Conservation (phyloP, 2,888 invertebrate species). For the Folsomia manolachei region DNA sequence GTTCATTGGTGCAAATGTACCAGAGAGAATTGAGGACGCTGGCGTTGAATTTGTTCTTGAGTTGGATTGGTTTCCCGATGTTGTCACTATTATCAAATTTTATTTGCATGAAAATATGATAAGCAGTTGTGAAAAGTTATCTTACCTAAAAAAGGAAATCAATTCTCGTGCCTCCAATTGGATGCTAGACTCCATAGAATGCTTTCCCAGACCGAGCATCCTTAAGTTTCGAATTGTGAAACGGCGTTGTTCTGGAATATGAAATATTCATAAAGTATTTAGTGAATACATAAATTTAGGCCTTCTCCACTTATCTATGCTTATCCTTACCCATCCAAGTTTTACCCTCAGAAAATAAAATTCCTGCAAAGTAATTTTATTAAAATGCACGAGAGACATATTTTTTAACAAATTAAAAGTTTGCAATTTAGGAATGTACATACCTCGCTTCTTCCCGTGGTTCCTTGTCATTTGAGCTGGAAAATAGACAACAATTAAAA, state of each 20-base stretch:
- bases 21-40: slow-evolving; percentile 49
- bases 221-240: slow-evolving; percentile 42
- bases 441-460: slow-evolving; percentile 47
- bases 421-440: background rate
- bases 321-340: no score
- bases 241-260: slow-evolving; percentile 45
- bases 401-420: background rate
- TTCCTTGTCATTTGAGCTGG: slow-evolving; percentile 46
- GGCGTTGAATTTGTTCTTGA: slow-evolving; percentile 46
- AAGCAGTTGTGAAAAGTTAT: background rate
- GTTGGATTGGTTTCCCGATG: slow-evolving; percentile 42
- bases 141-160: slow-evolving; percentile 42
- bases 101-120: background rate
- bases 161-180: slow-evolving; percentile 46
- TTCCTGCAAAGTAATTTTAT: slow-evolving; percentile 19
- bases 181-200: slow-evolving; percentile 43
- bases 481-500: no score
- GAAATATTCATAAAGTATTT: no score
- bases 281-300: no score
- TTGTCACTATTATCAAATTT: slow-evolving; percentile 36
- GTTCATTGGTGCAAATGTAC: slow-evolving; percentile 43
- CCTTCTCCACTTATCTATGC: no score
- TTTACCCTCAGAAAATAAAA: slow-evolving; percentile 46
- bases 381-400: background rate
- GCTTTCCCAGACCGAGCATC: slow-evolving; percentile 48